phyloP scores from a whole-genome alignment of 2,888 invertebrate species.

The Tholera decimalis region DNA sequence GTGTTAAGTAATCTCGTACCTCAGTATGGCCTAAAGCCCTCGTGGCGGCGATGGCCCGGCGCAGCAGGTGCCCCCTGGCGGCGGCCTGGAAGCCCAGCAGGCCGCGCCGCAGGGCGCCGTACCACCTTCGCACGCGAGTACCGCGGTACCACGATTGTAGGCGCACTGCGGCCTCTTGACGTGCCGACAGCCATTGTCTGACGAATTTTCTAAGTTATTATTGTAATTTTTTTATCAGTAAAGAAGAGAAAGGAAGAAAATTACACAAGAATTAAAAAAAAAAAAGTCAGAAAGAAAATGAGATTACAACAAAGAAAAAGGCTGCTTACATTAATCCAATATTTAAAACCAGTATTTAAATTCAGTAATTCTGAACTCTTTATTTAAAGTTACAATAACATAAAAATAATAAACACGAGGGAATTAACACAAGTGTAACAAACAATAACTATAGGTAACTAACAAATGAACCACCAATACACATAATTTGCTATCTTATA shows the following conservation, averaged over 20 bases:
- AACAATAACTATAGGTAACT: no score
- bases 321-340: no score
- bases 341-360: no score
- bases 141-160: conserved; percentile 96
- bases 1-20: conserved; percentile 53
- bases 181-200: conserved; percentile 87
- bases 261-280: not conserved
- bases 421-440: no score
- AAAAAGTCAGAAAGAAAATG: not conserved
- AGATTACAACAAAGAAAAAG: not conserved
- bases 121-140: conserved; percentile 93
- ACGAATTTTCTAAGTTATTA: conserved; percentile 44
- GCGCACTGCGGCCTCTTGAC: conserved; percentile 92
- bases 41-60: conserved; percentile 68
- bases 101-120: conserved; percentile 91
- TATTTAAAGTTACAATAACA: no score
- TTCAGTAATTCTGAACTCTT: no score
- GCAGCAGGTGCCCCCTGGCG: conserved; percentile 93
- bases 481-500: no score
- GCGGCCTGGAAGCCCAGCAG: conserved; percentile 94
- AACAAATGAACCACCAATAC: no score
- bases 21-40: conserved; percentile 64
- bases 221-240: conserved; percentile 17
- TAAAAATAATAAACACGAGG: no score
- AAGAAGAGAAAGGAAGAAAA: conserved; percentile 6